Percentiles rank a stretch among this genome's conserved stretches.
phyloP scores from a whole-genome alignment of 53 echinoderm and acorn worm genomes.

The Astropecten irregularis region DNA sequence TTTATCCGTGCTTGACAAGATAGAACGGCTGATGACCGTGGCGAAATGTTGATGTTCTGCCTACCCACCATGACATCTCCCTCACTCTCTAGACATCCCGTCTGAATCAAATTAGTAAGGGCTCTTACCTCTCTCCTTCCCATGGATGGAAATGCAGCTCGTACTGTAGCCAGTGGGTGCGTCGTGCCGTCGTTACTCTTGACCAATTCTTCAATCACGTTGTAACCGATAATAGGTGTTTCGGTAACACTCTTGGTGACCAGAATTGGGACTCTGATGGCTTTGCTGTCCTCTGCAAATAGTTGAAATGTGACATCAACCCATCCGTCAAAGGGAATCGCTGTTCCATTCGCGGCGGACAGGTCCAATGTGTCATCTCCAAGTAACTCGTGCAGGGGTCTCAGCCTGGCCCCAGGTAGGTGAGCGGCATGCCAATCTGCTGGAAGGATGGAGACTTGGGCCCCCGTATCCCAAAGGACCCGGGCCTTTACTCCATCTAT shows the following conservation, averaged over 20 bases:
- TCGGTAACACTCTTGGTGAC: conserved; percentile 31
- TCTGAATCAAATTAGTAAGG: not conserved
- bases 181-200: not conserved
- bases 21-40: no score
- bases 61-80: no score
- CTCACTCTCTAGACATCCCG: no score
- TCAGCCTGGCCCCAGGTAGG: not conserved
- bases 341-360: conserved; percentile 42
- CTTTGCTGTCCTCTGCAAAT: not conserved
- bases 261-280: conserved; percentile 57
- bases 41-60: no score
- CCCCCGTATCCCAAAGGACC: not conserved
- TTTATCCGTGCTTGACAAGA: no score
- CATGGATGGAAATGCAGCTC: conserved; percentile 26
- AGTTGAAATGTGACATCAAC: conserved; percentile 23
- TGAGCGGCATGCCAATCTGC: not conserved
- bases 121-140: not conserved
- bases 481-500: not conserved
- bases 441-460: not conserved
- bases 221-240: conserved; percentile 65
- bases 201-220: conserved; percentile 62
- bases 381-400: not conserved
- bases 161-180: not conserved
- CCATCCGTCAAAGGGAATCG: conserved; percentile 53
- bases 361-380: conserved; percentile 19